Evolutionary conservation across 2,797 vertebrate species (phyloP).

Genomic region (Pangasius sanitwongsei): DNA sequence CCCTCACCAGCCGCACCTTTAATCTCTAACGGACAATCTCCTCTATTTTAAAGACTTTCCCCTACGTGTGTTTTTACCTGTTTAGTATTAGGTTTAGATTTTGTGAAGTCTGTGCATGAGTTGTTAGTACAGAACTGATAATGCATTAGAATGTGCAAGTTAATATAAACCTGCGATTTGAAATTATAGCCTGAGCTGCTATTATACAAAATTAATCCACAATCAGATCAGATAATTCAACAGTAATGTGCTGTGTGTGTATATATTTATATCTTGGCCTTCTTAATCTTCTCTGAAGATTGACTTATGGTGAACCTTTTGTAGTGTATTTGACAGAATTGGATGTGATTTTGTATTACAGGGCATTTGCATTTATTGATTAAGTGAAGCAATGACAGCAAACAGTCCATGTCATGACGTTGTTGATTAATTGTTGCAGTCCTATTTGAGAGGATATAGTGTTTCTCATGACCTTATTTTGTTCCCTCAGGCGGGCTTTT

Average conservation of each 20-base stretch:
- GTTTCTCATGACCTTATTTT: background rate
- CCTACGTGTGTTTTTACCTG: background rate
- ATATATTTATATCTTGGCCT: background rate
- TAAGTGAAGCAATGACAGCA: background rate
- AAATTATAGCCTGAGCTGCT: background rate
- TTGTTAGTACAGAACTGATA: background rate
- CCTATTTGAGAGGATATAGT: background rate
- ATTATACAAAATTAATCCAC: background rate
- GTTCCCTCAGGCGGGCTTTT: conserved; percentile 80
- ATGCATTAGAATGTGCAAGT: background rate
- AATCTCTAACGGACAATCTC: background rate
- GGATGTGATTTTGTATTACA: background rate
- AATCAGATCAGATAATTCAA: background rate
- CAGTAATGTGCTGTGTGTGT: background rate
- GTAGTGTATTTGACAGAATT: background rate
- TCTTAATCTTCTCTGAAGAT: background rate
- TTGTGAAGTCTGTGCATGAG: background rate
- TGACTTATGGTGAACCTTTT: too few relatives aligned
- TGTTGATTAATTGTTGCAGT: background rate
- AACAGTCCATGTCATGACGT: background rate
- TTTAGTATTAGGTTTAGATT: background rate
- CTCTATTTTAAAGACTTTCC: background rate
- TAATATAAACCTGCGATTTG: background rate
- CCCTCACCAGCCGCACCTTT: background rate
- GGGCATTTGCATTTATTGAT: background rate